phyloP scores from a whole-genome alignment of 1,140 invertebrate genomes.

The Aphaenogaster rudis region DNA sequence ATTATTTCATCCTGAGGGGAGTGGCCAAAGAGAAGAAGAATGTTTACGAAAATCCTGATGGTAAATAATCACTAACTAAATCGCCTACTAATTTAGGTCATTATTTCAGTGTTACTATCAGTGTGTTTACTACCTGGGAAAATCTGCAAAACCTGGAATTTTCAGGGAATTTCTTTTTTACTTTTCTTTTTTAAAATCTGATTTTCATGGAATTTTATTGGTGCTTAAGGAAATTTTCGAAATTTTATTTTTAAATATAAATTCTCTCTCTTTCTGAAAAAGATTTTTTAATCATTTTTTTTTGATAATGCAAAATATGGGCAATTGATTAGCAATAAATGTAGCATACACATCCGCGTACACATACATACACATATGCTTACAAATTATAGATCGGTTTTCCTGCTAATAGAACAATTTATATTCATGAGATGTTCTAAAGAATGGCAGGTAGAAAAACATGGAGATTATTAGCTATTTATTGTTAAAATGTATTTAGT shows the following conservation, averaged over 20 bases:
- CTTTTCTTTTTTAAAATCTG: too few relatives aligned
- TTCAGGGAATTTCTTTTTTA: too few relatives aligned
- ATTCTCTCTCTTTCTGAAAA: too few relatives aligned
- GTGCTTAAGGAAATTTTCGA: too few relatives aligned
- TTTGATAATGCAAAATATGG: too few relatives aligned
- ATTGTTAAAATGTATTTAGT: neutral
- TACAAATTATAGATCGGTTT: neutral
- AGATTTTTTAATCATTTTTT: too few relatives aligned
- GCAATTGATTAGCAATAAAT: too few relatives aligned
- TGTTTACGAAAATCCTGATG: slow-evolving; percentile 88
- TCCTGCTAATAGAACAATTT: slow-evolving; percentile 69
- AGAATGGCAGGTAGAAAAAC: slow-evolving; percentile 77
- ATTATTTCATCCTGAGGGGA: slow-evolving; percentile 95
- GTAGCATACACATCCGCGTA: too few relatives aligned
- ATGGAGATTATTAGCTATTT: slow-evolving; percentile 53
- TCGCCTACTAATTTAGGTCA: neutral
- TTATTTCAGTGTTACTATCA: neutral
- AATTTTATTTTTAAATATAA: too few relatives aligned
- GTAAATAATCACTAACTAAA: slow-evolving; percentile 84
- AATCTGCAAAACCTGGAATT: too few relatives aligned
- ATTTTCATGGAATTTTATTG: too few relatives aligned
- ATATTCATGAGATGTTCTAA: slow-evolving; percentile 63
- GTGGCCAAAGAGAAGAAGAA: slow-evolving; percentile 84
- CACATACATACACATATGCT: neutral
- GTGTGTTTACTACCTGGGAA: too few relatives aligned